Percentiles rank a stretch among this genome's conserved stretches.
Conservation (phyloP, 2,888 invertebrate genomes). For the Yponomeuta plumbellus region DNA sequence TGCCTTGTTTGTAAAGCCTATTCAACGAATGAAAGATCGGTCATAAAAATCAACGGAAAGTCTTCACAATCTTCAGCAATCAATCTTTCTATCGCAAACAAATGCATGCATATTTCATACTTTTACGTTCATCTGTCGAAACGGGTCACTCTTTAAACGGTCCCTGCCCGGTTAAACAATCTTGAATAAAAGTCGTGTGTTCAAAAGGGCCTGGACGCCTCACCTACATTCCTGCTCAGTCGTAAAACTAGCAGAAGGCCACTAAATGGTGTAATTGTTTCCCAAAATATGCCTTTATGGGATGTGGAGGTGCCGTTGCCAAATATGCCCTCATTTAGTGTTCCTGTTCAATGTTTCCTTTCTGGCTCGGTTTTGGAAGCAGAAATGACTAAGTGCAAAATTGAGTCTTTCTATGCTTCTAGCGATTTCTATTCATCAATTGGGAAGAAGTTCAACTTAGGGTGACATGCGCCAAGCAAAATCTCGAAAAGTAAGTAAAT, state of each 20-base stretch:
- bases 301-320: background rate
- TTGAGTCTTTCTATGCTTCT: too few species aligned
- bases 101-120: constrained; percentile 2
- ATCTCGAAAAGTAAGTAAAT: too few species aligned
- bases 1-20: too few species aligned
- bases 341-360: background rate
- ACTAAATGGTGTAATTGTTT: constrained; percentile 60
- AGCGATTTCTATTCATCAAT: too few species aligned
- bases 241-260: constrained; percentile 27
- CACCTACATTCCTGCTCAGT: constrained; percentile 43
- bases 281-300: constrained; percentile 38
- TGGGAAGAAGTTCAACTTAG: too few species aligned
- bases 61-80: too few species aligned
- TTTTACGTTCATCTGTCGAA: constrained; percentile 62
- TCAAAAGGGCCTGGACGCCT: constrained; percentile 26
- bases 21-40: too few species aligned
- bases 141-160: constrained; percentile 35
- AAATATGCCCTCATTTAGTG: background rate
- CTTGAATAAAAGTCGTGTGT: constrained; percentile 25
- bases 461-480: too few species aligned
- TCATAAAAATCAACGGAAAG: too few species aligned
- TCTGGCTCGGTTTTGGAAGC: background rate
- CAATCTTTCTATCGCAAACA: too few species aligned
- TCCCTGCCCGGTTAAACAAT: background rate
- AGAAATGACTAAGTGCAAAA: too few species aligned